phyloP scores from a whole-genome alignment of 2,888 invertebrate genomes.

The Athetis lepigone region DNA sequence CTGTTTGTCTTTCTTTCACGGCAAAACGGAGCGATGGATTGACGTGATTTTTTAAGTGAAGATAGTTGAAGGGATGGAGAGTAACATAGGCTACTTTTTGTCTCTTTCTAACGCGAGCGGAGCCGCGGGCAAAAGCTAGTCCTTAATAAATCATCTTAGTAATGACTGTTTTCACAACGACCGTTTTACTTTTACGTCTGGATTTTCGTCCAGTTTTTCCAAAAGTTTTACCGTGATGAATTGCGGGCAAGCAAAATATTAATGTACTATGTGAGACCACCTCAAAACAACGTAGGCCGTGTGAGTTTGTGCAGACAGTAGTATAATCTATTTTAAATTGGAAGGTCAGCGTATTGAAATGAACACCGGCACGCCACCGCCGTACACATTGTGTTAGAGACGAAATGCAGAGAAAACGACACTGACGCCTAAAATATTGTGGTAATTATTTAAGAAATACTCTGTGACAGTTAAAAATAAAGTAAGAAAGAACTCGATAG shows the following conservation, averaged over 20 bases:
- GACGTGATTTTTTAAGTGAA: too few species aligned
- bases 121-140: too few species aligned
- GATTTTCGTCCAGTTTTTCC: background rate
- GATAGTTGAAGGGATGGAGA: too few species aligned
- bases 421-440: slow-evolving; percentile 31
- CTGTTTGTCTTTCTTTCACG: too few species aligned
- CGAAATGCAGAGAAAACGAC: slow-evolving; percentile 56
- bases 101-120: too few species aligned
- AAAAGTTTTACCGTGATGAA: slow-evolving; percentile 46
- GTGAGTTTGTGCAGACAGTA: slow-evolving; percentile 57
- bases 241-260: slow-evolving; percentile 47
- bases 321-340: slow-evolving; percentile 86
- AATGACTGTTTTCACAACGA: slow-evolving; percentile 2
- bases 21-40: too few species aligned
- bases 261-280: slow-evolving; percentile 54
- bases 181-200: background rate
- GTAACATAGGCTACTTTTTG: too few species aligned
- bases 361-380: slow-evolving; percentile 55
- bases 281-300: slow-evolving; percentile 63
- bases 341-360: slow-evolving; percentile 82
- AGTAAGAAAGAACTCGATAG: slow-evolving; percentile 5
- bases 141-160: too few species aligned
- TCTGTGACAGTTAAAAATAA: slow-evolving; percentile 38
- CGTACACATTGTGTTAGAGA: slow-evolving; percentile 62
- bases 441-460: slow-evolving; percentile 23